Percentiles rank a stretch among this genome's conserved stretches.
Evolutionary conservation across 2,113 vertebrate species (phyloP).

Genomic region (Melanerpes aurifrons): DNA sequence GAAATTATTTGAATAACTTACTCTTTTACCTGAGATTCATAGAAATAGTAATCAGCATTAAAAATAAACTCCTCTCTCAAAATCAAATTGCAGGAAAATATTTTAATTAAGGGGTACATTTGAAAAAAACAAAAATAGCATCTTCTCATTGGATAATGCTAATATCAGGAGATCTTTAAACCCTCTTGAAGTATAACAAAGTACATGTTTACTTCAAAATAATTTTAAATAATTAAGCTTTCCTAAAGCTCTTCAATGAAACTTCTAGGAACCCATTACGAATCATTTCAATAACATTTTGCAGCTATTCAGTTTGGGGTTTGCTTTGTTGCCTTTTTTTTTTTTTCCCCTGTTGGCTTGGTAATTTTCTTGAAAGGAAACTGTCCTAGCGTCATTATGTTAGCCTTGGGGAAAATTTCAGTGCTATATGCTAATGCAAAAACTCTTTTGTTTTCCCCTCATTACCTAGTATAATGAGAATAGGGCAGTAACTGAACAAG

Average conservation of each 20-base stretch:
- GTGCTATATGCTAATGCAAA: slow-evolving; percentile 47
- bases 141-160: not conserved
- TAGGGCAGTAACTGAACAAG: slow-evolving; percentile 41
- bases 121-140: slow-evolving; percentile 11
- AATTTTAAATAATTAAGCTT: slow-evolving; percentile 36
- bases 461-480: slow-evolving; percentile 34
- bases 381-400: slow-evolving; percentile 32
- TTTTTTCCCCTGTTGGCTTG: slow-evolving; percentile 31
- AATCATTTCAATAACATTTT: slow-evolving; percentile 63
- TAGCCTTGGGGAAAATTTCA: slow-evolving; percentile 27
- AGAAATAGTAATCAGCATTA: slow-evolving; percentile 43
- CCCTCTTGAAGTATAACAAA: slow-evolving; percentile 38
- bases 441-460: slow-evolving; percentile 25
- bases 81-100: slow-evolving; percentile 25
- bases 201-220: slow-evolving; percentile 7
- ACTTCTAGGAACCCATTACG: slow-evolving; percentile 25
- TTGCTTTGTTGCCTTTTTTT: not conserved
- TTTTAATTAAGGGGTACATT: slow-evolving; percentile 34
- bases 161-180: slow-evolving; percentile 40
- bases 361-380: slow-evolving; percentile 55
- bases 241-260: slow-evolving; percentile 6
- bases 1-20: slow-evolving; percentile 13
- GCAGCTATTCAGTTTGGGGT: not conserved
- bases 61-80: not conserved
- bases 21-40: slow-evolving; percentile 39